Evolutionary conservation across 2,113 vertebrate species (phyloP), one percentile per base, ranked within the genome.

Genomic region (Psittacula cyanocephala): DNA sequence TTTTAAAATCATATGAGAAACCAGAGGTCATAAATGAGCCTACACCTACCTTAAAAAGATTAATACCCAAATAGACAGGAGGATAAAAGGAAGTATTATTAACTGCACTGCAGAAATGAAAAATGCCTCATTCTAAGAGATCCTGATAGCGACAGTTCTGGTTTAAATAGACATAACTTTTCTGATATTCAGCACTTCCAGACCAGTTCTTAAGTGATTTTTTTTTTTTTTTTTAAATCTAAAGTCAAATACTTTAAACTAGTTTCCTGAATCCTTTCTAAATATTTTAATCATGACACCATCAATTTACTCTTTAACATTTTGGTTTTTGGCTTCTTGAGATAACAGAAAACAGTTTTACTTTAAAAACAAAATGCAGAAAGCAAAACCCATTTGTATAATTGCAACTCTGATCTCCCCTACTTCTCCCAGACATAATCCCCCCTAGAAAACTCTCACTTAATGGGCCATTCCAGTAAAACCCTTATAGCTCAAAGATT

Each of bases 301-400:
- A 81, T 83, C 68, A 67, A 70, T 89, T 94, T 92, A 79, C 15
- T 85, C 24, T 88, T 93, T 70, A 91, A 55, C 14, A 2, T 96
- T 97, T 97, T 95, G 86, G 81, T 95, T 97, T 97, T 81, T 88
- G 80, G 81, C 41, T 93, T 97, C 85, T 91, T 97, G 90, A 93
- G 81, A 88, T 85, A 95, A 85, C 62, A 96, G 86, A 95, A 97
- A 96, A 86, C 91, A 82, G 63, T 93, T 93, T 59, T 86, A 77
- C 80, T 96, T 96, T 94, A 92, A 91, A 86, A 90, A 95, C 65
- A 96, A 97, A 96, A 96, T 91, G 89, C 88, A 86, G 71, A 92
- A 95, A 97, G 82, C 71, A 84, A 93, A 95, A 79, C 28, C 81
- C 88, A 80, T 96, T 97, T 97, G 79, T 96, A 94, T 95, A 96